Evolutionary conservation across 2,888 invertebrate species (phyloP), one percentile per base, ranked within the genome.

Genomic region (Euspilapteryx auroguttella): DNA sequence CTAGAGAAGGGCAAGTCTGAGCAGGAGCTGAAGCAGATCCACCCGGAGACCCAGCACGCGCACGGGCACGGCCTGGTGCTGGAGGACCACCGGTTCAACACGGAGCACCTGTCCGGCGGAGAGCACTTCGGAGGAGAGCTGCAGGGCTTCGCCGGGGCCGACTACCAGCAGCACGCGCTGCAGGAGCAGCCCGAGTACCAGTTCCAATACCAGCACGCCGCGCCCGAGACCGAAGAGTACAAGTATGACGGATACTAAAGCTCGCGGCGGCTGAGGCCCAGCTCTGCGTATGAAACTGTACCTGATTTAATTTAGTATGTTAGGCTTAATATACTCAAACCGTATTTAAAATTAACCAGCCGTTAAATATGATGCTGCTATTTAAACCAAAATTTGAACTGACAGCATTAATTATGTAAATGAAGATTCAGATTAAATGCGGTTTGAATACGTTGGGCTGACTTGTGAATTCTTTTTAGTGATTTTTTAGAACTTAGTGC

Each of bases 1-100:
- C 56, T 85, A 30, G 80, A 82, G 44, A 78, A 81, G 40, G 83
- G 84, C 27, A 78, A 79, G 39, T 77, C 76, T 40, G 81, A 82
- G 41, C 77, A 79, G 37, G 78, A 78, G 44, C 47, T 82, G 41
- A 82, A 82, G 44, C 65, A 66, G 35, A 63, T 82, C 39, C 82
- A 82, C 45, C 82, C 82, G 2, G 79, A 82, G 50, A 78, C 78
- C 8, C 69, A 81, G 41, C 79, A 80, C 40, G 63, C 56, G 24
- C 79, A 81, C 37, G 80, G 80, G 12, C 71, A 78, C 24, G 82
- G 82, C 28, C 49, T 81, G 9, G 80, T 81, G 6, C 59, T 82
- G 10, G 82, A 82, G 50, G 78, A 81, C 41, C 79, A 81, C 45
- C 73, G 75, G 25, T 49, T 64, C 13, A 54, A 75, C 38, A 61